These are phyloP conservation scores for Meandrusa payeni DNA, from an alignment of 2,888 invertebrate species.

Conservation along the genomic window DNA sequence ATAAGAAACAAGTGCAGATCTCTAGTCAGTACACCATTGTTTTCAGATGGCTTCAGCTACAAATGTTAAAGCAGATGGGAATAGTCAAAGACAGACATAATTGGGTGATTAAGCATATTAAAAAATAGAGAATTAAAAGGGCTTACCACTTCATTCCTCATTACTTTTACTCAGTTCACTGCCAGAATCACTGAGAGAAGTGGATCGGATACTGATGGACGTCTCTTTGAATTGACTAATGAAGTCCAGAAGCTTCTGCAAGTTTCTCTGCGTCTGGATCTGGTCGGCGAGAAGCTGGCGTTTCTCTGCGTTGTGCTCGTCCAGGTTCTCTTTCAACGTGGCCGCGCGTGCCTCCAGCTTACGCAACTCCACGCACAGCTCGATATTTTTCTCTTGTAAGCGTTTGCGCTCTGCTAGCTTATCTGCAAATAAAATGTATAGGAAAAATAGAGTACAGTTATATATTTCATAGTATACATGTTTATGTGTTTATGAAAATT, in stretches of 20 bases:
- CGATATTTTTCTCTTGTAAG: slow-evolving; percentile 69
- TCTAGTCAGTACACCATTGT: too few species aligned
- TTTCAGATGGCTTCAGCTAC: too few species aligned
- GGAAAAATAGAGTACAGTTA: too few species aligned
- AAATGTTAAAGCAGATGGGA: too few species aligned
- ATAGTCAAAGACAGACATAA: too few species aligned
- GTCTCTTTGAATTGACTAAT: slow-evolving; percentile 74
- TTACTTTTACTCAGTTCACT: slow-evolving; percentile 70
- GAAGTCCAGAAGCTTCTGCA: slow-evolving; percentile 73
- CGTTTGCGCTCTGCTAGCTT: slow-evolving; percentile 67
- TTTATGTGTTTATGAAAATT: slow-evolving; percentile 7
- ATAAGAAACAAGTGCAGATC: too few species aligned
- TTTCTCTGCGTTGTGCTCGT: slow-evolving; percentile 72
- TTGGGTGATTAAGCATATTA: too few species aligned
- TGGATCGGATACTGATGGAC: slow-evolving; percentile 61
- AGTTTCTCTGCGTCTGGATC: slow-evolving; percentile 70
- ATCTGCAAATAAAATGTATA: slow-evolving; percentile 45
- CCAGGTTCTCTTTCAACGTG: slow-evolving; percentile 64
- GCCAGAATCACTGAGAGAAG: slow-evolving; percentile 63
- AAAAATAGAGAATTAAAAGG: too few species aligned
- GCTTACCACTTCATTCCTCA: slow-evolving; percentile 59
- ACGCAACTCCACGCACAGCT: slow-evolving; percentile 65
- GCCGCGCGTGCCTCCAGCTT: slow-evolving; percentile 70
- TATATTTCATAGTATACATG: too few species aligned
- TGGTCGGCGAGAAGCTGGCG: slow-evolving; percentile 68